Evolutionary conservation across 37 sponge, comb jelly and placozoan species (phyloP).

Genomic region (Halichondria panicea): DNA sequence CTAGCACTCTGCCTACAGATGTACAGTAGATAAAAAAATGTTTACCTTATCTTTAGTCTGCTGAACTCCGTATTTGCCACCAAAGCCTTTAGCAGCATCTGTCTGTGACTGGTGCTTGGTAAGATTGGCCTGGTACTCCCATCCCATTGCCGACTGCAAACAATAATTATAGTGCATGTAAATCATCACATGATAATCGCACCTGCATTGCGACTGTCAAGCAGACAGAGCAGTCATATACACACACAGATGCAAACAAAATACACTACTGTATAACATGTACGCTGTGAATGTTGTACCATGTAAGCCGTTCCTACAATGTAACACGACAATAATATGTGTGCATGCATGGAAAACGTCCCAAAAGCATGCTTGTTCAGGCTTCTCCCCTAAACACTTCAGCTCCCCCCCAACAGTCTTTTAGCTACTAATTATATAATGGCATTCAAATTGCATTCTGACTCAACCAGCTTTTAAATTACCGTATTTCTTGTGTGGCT

Average conservation of each 20-base stretch:
- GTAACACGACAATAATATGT: no score
- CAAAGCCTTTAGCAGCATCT: slow-evolving; percentile 92
- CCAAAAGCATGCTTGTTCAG: no score
- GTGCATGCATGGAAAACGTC: no score
- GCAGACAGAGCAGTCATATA: neutral
- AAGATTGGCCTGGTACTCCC: slow-evolving; percentile 77
- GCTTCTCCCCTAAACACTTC: no score
- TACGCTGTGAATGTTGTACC: no score
- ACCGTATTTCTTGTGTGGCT: no score
- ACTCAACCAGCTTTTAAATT: no score
- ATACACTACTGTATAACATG: neutral
- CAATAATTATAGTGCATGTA: no score
- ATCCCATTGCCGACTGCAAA: slow-evolving; percentile 74
- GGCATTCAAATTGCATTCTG: no score
- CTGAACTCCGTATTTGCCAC: slow-evolving; percentile 93
- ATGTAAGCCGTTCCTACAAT: no score
- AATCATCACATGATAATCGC: neutral
- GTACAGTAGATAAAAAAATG: neutral
- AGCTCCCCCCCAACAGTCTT: no score
- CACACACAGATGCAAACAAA: neutral
- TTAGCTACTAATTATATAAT: no score
- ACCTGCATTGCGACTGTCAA: neutral
- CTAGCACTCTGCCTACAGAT: neutral
- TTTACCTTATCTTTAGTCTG: slow-evolving; percentile 87
- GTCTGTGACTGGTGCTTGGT: slow-evolving; percentile 85